Base-by-base conservation (phyloP, 2,797 vertebrate species). In the Apogon hyalosoma region DNA sequence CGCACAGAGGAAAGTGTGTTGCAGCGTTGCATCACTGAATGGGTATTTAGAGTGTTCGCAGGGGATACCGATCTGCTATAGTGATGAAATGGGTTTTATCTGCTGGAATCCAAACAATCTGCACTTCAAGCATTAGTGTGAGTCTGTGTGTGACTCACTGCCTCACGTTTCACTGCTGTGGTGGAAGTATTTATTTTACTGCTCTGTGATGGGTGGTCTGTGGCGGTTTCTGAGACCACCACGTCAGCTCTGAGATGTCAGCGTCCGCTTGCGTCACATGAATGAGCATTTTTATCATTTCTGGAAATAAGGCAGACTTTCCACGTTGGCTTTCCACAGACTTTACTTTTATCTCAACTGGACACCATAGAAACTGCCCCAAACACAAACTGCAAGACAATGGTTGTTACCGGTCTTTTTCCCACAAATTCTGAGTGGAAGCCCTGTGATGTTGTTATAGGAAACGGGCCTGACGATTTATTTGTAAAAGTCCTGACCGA, bases 251-350 rank as follows among this genome's bases (percentile, higher is more conserved):
- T 0, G 0, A 55, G 61, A 84, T 73, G 54, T 77, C 57, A 57
- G 9, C 6, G n/a, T n/a, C 50, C 65, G 51, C 50, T 67, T 86
- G 73, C 72, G 63, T 87, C 77, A 85, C 15, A 12, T 6, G 4
- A 40, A 50, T 13, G 8, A 39, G 13, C 2, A n/a, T 45, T 63
- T 55, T 48, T 49, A 2, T 54, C 8, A 50, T 2, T 56, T 3
- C 39, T 63, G 63, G 57, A 63, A 64, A 12, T 36, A 24, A 54
- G 43, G 16, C 38, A 76, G 13, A 79, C 45, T 86, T 78, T 72
- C 68, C 62, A 63, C 41, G 15, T 45, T 2, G 8, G 38, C 41
- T 38, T 47, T 45, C 11, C 24, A 40, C 54, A 16, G 42, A 53
- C 16, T 75, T 15, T 12, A 40, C 24, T 28, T 43, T 18, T 12